Conservation (phyloP, 2,113 vertebrate species). For the Microcebus griseorufus region DNA sequence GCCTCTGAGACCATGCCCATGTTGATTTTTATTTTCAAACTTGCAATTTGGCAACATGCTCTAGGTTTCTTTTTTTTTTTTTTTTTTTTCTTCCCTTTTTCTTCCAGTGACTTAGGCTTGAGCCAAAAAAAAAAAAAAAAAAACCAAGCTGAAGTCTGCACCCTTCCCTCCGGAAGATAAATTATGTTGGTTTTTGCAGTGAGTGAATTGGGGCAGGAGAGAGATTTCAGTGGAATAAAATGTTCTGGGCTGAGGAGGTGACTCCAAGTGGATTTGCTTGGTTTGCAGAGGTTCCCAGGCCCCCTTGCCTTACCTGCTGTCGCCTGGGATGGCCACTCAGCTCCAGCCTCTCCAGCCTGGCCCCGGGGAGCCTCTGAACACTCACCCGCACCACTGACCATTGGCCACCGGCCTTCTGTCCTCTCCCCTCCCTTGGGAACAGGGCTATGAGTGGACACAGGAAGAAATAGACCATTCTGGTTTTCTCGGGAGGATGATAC, state of each 20-base stretch:
- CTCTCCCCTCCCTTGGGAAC: not conserved
- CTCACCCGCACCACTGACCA: not conserved
- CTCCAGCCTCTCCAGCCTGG: not conserved
- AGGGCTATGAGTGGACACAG: not conserved
- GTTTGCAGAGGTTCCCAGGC: not conserved
- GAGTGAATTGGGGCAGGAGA: constrained; percentile 76
- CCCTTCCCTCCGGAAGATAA: constrained; percentile 80
- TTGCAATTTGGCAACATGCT: not conserved
- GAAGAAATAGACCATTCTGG: not conserved
- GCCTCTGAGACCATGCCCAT: not conserved
- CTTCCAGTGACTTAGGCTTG: constrained; percentile 20
- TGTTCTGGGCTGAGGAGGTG: constrained; percentile 48
- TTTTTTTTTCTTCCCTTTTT: not conserved
- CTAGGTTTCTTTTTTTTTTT: too few species aligned
- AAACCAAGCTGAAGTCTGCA: constrained; percentile 40
- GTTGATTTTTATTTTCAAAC: constrained; percentile 55
- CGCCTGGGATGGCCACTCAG: not conserved
- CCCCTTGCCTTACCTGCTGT: not conserved
- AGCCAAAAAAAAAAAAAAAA: constrained; percentile 43
- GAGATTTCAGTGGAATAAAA: constrained; percentile 69
- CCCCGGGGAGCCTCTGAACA: not conserved
- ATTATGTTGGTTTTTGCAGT: constrained; percentile 78
- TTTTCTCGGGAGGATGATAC: not conserved
- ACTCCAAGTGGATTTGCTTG: constrained; percentile 46
- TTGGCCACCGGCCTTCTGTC: not conserved